These are phyloP conservation scores for Ivindomyrus marchei DNA, from an alignment of 2,113 vertebrate genomes.

Conservation along the genomic window DNA sequence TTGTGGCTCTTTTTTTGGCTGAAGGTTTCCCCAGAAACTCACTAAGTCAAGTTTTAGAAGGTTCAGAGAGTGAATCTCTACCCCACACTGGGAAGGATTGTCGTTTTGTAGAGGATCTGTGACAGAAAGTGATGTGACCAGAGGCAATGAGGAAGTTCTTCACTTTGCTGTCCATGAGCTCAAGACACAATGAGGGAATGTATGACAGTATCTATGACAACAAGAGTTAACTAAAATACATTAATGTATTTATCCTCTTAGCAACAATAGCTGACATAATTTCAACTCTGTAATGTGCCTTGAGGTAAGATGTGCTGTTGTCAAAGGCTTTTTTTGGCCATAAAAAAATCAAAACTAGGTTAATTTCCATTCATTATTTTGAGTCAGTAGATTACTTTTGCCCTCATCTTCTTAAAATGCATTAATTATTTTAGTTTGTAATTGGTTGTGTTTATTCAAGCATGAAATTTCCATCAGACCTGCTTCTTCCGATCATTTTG, in stretches of 20 bases:
- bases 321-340: neutral
- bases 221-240: neutral
- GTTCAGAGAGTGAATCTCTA: neutral
- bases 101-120: neutral
- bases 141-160: neutral
- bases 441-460: neutral
- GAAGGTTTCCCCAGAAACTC: neutral
- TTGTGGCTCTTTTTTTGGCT: neutral
- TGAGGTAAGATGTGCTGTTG: neutral
- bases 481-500: neutral
- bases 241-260: neutral
- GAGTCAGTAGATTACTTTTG: neutral
- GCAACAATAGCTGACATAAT: neutral
- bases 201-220: neutral
- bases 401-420: neutral
- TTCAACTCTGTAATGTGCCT: neutral
- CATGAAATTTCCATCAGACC: constrained; percentile 1
- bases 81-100: neutral
- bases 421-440: neutral
- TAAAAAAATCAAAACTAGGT: neutral
- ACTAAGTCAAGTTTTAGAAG: neutral
- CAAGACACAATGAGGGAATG: neutral
- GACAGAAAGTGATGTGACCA: neutral
- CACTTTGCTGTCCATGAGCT: neutral
- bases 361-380: neutral